Evolutionary conservation across 2,888 invertebrate species (phyloP), one percentile per base, ranked within the genome.

Genomic region (Apotomis betuletana): DNA sequence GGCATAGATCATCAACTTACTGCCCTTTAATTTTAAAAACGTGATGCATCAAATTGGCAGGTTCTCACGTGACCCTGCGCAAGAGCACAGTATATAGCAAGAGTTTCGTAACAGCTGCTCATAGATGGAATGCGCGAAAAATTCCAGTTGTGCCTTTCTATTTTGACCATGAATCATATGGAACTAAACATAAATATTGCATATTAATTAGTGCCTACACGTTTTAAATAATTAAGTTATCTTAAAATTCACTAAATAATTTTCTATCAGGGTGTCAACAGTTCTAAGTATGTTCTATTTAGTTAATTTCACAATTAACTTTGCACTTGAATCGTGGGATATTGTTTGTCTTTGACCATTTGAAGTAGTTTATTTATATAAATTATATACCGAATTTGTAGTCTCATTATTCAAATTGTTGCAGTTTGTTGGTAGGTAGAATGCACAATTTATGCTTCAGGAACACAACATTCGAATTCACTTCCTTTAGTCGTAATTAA

Each of bases 91-190:
- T n/a, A n/a, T n/a, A n/a, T n/a, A n/a, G 12, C 54, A 12, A 44
- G 54, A 41, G 55, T 70, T 70, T 65, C 70, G 70, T 12, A 70
- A 70, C 44, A 70, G 27, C 15, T 27, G 27, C 61, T 63, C 52
- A 70, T 58, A 70, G 54, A 59, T 70, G 65, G 65, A 67, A 67
- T 71, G 70, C 27, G 70, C 61, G 49, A 67, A 71, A 65, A 67
- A 49, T 13, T 55, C 67, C 67, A 67, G 15, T 70, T n/a, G 38
- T 10, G 49, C 70, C 70, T 71, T 71, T 71, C 70, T 71, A 67
- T 67, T 65, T n/a, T 61, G 70, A 67, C 70, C 70, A 60, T 71
- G 70, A 67, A 67, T 67, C 49, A 55, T n/a, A 12, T 51, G 49
- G 67, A 67, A 61, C 61, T 49, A 61, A 57, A 55, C n/a, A 54